These are phyloP conservation scores for Diadema setosum DNA, from an alignment of 35 echinoderm and acorn worm species.

Conservation along the genomic window DNA sequence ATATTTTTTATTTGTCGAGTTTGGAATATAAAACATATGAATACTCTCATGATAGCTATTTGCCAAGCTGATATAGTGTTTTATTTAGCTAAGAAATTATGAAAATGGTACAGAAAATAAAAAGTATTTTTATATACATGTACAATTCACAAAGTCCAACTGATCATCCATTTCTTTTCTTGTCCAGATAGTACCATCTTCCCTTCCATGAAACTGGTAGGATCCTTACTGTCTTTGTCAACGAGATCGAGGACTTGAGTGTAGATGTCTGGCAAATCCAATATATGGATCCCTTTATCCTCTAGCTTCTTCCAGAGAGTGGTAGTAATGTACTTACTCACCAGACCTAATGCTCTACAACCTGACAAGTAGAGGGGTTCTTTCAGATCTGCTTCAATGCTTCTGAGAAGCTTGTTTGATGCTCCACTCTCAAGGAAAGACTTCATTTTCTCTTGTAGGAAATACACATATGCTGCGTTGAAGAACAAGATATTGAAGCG, in stretches of 20 bases:
- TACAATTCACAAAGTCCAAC: too few relatives aligned
- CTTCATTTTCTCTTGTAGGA: background rate
- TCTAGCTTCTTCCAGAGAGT: background rate
- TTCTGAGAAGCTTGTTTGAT: background rate
- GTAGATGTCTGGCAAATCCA: background rate
- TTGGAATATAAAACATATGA: too few relatives aligned
- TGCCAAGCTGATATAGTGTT: too few relatives aligned
- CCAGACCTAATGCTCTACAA: background rate
- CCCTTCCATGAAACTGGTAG: background rate
- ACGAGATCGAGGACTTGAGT: background rate
- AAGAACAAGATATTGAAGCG: slow-evolving; percentile 21
- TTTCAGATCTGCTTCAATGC: background rate
- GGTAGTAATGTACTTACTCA: background rate
- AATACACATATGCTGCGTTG: slow-evolving; percentile 5
- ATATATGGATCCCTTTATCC: background rate
- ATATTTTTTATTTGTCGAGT: too few relatives aligned
- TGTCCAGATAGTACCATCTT: background rate
- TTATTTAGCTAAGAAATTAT: too few relatives aligned
- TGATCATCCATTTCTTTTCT: too few relatives aligned
- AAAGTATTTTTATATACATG: too few relatives aligned
- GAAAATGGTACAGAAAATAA: too few relatives aligned
- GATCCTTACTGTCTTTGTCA: background rate
- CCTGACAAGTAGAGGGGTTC: background rate
- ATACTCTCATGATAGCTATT: too few relatives aligned
- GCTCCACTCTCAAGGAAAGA: background rate